phyloP scores from a whole-genome alignment of 2,797 vertebrate genomes.

The Peromyscus melanophrys region DNA sequence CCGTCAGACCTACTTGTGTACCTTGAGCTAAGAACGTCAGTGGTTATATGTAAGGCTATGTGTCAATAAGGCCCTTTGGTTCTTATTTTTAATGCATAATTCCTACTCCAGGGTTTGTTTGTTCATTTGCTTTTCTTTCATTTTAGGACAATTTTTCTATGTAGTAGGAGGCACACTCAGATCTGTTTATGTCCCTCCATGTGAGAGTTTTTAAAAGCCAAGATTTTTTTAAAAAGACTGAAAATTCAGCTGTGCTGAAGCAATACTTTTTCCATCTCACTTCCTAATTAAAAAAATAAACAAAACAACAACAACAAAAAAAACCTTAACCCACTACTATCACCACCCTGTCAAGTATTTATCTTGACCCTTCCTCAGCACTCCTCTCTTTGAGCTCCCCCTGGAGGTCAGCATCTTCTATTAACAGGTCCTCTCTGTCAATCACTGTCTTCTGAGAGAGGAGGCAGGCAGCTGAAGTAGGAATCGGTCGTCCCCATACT shows the following conservation, averaged over 20 bases:
- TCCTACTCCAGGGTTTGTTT: background rate
- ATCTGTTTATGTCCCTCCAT: background rate
- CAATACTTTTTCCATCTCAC: background rate
- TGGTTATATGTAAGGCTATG: background rate
- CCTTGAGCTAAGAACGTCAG: background rate
- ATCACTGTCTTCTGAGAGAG: background rate
- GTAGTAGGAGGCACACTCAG: background rate
- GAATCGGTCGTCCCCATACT: background rate
- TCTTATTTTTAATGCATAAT: conserved; percentile 31
- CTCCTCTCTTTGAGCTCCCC: conserved; percentile 70
- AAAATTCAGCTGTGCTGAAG: background rate
- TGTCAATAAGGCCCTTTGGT: background rate
- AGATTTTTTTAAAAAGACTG: background rate
- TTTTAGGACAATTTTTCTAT: background rate
- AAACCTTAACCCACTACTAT: background rate
- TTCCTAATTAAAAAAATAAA: background rate
- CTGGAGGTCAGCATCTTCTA: conserved; percentile 46
- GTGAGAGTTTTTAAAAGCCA: background rate
- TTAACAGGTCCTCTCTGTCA: background rate
- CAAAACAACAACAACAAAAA: no score
- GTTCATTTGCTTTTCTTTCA: background rate
- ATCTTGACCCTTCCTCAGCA: background rate
- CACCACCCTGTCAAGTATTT: background rate
- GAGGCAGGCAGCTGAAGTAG: fast-evolving
- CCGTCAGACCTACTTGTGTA: background rate